phyloP scores from a whole-genome alignment of 2,797 vertebrate genomes.

The Harpagifer antarcticus region DNA sequence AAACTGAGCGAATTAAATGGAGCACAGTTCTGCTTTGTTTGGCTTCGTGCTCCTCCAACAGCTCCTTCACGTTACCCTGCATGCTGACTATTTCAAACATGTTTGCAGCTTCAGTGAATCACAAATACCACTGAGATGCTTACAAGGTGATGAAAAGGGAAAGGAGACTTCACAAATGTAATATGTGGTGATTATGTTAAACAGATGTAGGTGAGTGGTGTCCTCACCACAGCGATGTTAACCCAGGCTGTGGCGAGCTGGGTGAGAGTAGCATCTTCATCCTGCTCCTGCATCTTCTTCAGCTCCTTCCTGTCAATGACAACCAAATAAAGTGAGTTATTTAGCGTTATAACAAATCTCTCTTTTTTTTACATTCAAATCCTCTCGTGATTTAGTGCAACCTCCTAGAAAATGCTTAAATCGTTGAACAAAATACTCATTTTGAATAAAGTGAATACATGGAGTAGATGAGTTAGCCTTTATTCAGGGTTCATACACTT shows the following conservation, averaged over 20 bases:
- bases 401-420: too few relatives aligned
- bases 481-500: too few relatives aligned
- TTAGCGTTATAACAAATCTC: too few relatives aligned
- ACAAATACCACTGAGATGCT: neutral
- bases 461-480: too few relatives aligned
- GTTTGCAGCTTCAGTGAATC: conserved; percentile 5
- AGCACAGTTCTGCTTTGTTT: conserved; percentile 5
- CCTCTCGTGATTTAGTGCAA: too few relatives aligned
- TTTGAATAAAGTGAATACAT: too few relatives aligned
- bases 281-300: conserved; percentile 98
- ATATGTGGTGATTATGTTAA: neutral
- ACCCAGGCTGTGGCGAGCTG: conserved; percentile 98
- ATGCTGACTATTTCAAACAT: neutral
- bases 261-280: conserved; percentile 95
- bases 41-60: neutral
- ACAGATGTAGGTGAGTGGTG: neutral
- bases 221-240: conserved; percentile 91
- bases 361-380: too few relatives aligned
- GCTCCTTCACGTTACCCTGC: neutral
- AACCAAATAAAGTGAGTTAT: too few relatives aligned
- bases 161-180: neutral
- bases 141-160: too few relatives aligned
- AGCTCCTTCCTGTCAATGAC: conserved; percentile 90
- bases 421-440: too few relatives aligned
- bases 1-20: neutral